These are phyloP conservation scores for Lepilemur septentrionalis DNA, from an alignment of 2,797 vertebrate genomes.

Conservation along the genomic window DNA sequence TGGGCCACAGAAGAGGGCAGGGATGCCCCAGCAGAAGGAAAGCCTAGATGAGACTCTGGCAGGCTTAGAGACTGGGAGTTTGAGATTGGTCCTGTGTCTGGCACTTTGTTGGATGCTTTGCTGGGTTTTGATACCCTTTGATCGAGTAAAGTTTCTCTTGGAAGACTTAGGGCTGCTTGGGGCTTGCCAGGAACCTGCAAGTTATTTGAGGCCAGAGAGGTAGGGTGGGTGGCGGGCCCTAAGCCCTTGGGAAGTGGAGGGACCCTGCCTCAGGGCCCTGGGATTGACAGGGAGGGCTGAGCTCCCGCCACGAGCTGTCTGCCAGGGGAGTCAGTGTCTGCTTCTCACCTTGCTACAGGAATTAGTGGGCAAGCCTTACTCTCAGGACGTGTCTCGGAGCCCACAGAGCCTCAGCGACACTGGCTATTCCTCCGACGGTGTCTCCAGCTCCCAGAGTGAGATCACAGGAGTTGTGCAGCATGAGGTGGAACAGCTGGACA, in stretches of 20 bases:
- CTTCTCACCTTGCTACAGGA: constrained; percentile 86
- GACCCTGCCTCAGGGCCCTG: not conserved
- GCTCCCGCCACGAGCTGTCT: not conserved
- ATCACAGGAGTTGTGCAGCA: constrained; percentile 95
- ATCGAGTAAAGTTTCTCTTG: constrained; percentile 8
- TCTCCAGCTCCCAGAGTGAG: constrained; percentile 97
- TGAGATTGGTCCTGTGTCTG: not conserved
- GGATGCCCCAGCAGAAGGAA: not conserved
- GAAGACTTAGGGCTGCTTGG: not conserved
- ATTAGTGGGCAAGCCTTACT: constrained; percentile 93
- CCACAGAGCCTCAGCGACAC: constrained; percentile 99
- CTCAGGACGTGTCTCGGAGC: constrained; percentile 95
- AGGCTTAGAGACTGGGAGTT: not conserved
- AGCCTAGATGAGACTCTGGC: not conserved
- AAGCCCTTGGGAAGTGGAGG: not conserved
- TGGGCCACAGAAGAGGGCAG: not conserved
- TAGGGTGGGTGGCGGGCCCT: not conserved
- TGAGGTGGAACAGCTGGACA: constrained; percentile 93
- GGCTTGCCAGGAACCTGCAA: not conserved
- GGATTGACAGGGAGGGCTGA: not conserved
- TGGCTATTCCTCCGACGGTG: constrained; percentile 97
- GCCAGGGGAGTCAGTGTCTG: not conserved
- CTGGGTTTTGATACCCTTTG: not conserved
- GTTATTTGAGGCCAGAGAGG: not conserved
- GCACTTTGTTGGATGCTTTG: not conserved